Conservation (phyloP, 1,140 invertebrate genomes). For the Lamellibrachia luymesi region DNA sequence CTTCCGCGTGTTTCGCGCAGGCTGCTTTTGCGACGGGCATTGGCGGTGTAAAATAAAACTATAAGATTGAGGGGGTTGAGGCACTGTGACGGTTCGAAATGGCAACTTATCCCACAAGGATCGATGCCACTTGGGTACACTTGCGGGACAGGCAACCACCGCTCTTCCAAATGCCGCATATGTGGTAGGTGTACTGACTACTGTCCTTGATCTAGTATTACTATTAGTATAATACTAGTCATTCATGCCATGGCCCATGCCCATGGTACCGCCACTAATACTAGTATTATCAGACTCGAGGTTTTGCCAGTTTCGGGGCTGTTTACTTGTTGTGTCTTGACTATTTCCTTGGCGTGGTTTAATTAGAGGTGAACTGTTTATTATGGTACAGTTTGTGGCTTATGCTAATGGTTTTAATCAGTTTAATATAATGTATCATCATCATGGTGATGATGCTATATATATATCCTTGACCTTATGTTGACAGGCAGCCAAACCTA, state of each 20-base stretch:
- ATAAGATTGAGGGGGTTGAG: not conserved
- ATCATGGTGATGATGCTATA: not conserved
- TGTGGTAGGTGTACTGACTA: conserved; percentile 18
- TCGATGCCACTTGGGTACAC: not conserved
- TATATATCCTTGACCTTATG: not conserved
- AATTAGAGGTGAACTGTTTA: not conserved
- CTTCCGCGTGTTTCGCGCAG: not conserved
- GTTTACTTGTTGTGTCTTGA: not conserved
- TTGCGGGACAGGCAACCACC: conserved; percentile 12
- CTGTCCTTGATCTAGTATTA: not conserved
- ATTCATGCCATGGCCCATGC: not conserved
- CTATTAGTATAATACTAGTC: not conserved
- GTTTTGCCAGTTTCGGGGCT: not conserved
- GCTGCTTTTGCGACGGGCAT: conserved; percentile 5
- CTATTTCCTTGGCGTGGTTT: not conserved
- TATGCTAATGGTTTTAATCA: no score
- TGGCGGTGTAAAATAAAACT: not conserved
- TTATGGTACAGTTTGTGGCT: no score
- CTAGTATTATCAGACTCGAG: no score
- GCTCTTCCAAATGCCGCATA: conserved; percentile 23
- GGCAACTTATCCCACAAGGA: not conserved
- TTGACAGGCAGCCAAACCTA: conserved; percentile 20
- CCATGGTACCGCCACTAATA: not conserved
- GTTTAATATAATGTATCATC: no score
- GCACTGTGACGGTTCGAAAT: not conserved